phyloP scores from a whole-genome alignment of 1,140 invertebrate species.

The Rhizoglyphus robini region DNA sequence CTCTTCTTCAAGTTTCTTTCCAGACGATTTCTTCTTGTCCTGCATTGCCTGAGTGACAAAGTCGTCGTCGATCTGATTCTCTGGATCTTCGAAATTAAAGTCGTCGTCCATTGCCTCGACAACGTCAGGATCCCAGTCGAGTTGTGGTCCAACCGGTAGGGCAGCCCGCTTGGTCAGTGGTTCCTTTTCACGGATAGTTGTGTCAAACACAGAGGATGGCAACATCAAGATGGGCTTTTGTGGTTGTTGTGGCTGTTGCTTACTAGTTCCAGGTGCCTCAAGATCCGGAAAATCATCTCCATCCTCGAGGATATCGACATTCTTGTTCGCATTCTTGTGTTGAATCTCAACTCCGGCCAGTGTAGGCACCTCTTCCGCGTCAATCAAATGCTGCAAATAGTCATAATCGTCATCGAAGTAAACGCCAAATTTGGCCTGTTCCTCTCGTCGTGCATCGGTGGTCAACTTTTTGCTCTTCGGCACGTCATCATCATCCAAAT shows the following conservation, averaged over 20 bases:
- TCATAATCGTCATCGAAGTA: constrained; percentile 92
- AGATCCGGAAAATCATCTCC: background rate
- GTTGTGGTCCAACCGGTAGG: constrained; percentile 46
- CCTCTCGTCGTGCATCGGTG: constrained; percentile 46
- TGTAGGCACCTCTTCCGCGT: constrained; percentile 39
- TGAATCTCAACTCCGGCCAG: no score
- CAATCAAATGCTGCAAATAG: constrained; percentile 80
- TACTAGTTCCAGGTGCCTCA: background rate
- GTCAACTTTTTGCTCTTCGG: background rate
- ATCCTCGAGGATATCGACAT: background rate
- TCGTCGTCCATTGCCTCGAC: constrained; percentile 85
- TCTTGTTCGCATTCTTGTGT: no score
- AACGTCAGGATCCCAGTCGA: constrained; percentile 82
- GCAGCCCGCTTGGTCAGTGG: constrained; percentile 78
- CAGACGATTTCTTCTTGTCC: background rate
- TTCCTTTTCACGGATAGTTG: constrained; percentile 68
- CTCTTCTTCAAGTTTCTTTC: background rate
- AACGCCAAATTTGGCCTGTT: constrained; percentile 78
- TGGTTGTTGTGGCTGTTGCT: background rate
- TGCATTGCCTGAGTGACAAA: constrained; percentile 24
- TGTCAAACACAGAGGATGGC: constrained; percentile 81
- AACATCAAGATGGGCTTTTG: constrained; percentile 41
- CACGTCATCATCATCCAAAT: background rate
- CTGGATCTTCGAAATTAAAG: constrained; percentile 65
- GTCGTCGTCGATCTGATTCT: constrained; percentile 61